Conservation (phyloP, 2,888 invertebrate genomes). For the Plagodis pulveraria region DNA sequence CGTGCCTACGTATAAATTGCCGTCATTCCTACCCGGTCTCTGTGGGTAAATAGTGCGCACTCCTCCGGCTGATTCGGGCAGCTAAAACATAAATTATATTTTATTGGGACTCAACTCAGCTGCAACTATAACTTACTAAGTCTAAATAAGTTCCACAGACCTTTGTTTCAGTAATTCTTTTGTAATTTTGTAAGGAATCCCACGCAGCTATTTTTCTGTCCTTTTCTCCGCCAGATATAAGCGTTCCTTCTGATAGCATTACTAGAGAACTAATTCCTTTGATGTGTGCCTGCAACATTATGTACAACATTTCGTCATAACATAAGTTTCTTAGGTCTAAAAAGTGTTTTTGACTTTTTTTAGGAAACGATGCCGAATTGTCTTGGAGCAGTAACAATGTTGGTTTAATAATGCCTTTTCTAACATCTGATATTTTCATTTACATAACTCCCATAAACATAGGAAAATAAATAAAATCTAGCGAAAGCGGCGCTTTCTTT, state of each 20-base stretch:
- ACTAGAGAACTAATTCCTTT: conserved; percentile 94
- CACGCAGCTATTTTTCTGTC: conserved; percentile 96
- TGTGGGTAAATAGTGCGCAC: conserved; percentile 95
- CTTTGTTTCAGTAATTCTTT: conserved; percentile 95
- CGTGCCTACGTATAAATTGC: conserved; percentile 96
- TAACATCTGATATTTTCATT: no score
- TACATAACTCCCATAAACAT: no score
- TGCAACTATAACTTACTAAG: neutral
- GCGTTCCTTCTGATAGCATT: conserved; percentile 95
- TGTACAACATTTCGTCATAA: no score
- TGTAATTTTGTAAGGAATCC: conserved; percentile 96
- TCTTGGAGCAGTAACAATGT: no score
- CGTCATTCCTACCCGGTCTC: conserved; percentile 94
- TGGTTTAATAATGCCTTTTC: no score
- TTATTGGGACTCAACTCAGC: neutral
- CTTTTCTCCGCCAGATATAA: conserved; percentile 95
- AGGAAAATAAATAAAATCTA: no score
- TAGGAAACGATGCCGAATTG: no score
- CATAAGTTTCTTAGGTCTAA: no score
- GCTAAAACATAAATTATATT: conserved; percentile 71
- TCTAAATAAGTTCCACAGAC: conserved; percentile 64
- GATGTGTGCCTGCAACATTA: conserved; percentile 87
- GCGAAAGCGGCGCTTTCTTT: no score
- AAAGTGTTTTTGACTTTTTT: no score
- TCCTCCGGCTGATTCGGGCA: conserved; percentile 95